These are phyloP conservation scores for Stomatorhinus walkeri DNA, from an alignment of 2,797 vertebrate species.

Conservation along the genomic window DNA sequence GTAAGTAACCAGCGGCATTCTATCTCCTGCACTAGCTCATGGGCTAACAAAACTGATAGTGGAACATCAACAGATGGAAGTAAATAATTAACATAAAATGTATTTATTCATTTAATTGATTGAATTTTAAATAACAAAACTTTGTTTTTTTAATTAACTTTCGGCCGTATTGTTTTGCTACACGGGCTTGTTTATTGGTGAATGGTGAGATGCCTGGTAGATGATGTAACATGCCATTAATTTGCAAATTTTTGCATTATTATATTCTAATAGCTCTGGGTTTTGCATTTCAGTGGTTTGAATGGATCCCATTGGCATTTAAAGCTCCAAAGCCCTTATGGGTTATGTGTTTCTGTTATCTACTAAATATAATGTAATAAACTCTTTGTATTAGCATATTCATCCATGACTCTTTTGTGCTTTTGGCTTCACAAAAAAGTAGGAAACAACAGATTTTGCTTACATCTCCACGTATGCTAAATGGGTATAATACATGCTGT, in stretches of 20 bases:
- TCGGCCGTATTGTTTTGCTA: background rate
- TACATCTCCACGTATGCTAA: background rate
- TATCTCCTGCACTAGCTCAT: background rate
- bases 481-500: background rate
- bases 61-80: background rate
- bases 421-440: constrained; percentile 11
- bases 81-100: background rate
- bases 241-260: constrained; percentile 24
- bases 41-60: background rate
- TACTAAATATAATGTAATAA: background rate
- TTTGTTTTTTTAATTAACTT: constrained; percentile 1
- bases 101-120: constrained; percentile 4
- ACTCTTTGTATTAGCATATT: background rate
- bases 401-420: background rate
- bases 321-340: constrained; percentile 5
- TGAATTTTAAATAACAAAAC: background rate
- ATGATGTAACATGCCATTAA: constrained; percentile 25
- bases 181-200: background rate
- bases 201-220: constrained; percentile 1
- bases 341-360: background rate
- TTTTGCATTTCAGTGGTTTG: constrained; percentile 13
- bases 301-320: constrained; percentile 19
- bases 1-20: background rate
- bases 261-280: constrained; percentile 21
- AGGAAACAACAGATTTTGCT: constrained; percentile 1